Conservation (phyloP, 2,113 vertebrate species). For the Mesitornis unicolor region DNA sequence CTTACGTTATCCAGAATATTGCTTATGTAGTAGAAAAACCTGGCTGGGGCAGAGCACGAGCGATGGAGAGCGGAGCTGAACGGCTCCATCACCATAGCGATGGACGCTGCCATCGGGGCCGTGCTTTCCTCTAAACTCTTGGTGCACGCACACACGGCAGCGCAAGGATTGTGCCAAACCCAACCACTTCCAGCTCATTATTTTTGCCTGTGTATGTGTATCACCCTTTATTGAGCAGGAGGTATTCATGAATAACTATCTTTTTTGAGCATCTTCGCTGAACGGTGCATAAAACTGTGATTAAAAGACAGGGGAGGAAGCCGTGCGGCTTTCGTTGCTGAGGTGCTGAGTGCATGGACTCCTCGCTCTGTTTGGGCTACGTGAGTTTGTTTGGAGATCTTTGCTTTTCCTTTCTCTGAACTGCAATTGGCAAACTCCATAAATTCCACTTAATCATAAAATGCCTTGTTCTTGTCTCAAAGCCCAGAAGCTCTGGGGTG, state of each 20-base stretch:
- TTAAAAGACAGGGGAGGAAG: background rate
- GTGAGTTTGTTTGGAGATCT: background rate
- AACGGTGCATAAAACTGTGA: background rate
- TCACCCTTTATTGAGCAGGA: background rate
- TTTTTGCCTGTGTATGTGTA: background rate
- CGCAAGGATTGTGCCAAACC: background rate
- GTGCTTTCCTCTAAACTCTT: background rate
- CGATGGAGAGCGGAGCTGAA: background rate
- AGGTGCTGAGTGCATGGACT: background rate
- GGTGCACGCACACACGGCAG: background rate
- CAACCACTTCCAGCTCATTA: constrained; percentile 2
- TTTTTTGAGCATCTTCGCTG: background rate
- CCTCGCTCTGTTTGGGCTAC: background rate
- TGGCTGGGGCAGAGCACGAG: background rate
- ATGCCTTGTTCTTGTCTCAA: background rate
- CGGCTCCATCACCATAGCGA: background rate
- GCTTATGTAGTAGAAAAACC: background rate
- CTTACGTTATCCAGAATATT: background rate
- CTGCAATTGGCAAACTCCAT: background rate
- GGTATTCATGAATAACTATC: background rate
- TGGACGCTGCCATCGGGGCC: background rate
- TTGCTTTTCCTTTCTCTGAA: background rate
- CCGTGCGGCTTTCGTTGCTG: background rate
- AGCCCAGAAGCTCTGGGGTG: background rate
- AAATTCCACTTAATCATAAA: background rate